phyloP scores from a whole-genome alignment of 2,113 vertebrate genomes.

The Mustela lutreola region DNA sequence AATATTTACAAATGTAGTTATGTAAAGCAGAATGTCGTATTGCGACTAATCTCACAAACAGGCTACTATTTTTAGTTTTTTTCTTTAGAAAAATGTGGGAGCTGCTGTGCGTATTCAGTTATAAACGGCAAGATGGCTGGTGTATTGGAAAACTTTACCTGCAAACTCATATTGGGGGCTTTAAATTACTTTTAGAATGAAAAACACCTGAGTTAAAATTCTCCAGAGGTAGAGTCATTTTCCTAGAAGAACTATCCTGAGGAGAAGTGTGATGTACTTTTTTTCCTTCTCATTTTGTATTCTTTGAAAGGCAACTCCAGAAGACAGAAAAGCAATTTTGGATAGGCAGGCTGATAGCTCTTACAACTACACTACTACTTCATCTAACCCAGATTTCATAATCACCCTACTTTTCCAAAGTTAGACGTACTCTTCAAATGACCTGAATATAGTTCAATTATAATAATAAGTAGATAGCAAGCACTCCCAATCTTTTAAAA shows the following conservation, averaged over 20 bases:
- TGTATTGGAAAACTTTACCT: not conserved
- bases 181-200: slow-evolving; percentile 34
- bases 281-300: not conserved
- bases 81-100: slow-evolving; percentile 25
- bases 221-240: slow-evolving; percentile 21
- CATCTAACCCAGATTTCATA: slow-evolving; percentile 66
- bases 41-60: not conserved
- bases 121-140: not conserved
- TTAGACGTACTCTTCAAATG: slow-evolving; percentile 47
- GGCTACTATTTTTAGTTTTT: not conserved
- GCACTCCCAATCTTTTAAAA: slow-evolving; percentile 8
- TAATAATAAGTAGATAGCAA: slow-evolving; percentile 41
- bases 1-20: not conserved
- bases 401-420: slow-evolving; percentile 45
- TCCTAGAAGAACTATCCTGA: slow-evolving; percentile 38
- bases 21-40: not conserved
- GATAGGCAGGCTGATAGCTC: not conserved
- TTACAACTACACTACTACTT: slow-evolving; percentile 1
- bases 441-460: slow-evolving; percentile 54
- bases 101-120: not conserved
- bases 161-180: not conserved
- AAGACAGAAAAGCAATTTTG: slow-evolving; percentile 61
- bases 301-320: slow-evolving; percentile 31
- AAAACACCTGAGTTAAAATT: slow-evolving; percentile 29
- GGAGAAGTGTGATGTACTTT: not conserved